These are phyloP conservation scores for Elymnias hypermnestra DNA, from an alignment of 1,140 invertebrate species.

Conservation along the genomic window DNA sequence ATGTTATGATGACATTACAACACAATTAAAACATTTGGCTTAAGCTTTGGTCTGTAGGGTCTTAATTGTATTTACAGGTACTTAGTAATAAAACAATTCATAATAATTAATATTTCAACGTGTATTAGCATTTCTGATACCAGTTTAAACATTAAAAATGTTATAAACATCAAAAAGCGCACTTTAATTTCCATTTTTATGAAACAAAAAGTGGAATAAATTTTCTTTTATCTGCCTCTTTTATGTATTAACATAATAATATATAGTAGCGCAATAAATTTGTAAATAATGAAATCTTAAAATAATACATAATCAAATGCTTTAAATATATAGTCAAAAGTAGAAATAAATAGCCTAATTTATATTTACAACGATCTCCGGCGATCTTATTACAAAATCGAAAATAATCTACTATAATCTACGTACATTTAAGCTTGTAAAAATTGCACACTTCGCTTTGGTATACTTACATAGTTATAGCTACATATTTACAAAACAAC, in stretches of 20 bases:
- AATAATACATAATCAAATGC: slow-evolving; percentile 32
- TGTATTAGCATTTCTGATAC: too few relatives aligned
- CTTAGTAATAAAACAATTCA: neutral
- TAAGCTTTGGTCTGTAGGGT: slow-evolving; percentile 19
- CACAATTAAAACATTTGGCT: slow-evolving; percentile 6
- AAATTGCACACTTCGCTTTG: slow-evolving; percentile 75
- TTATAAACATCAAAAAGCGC: too few relatives aligned
- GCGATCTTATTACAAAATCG: slow-evolving; percentile 38
- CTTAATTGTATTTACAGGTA: neutral
- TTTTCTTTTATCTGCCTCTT: too few relatives aligned
- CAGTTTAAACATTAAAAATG: too few relatives aligned
- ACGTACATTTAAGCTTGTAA: slow-evolving; percentile 69
- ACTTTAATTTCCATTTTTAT: too few relatives aligned
- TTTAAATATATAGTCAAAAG: slow-evolving; percentile 28
- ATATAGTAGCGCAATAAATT: slow-evolving; percentile 1
- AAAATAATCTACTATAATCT: slow-evolving; percentile 38
- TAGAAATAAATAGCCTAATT: slow-evolving; percentile 54
- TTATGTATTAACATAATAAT: too few relatives aligned
- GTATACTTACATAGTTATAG: slow-evolving; percentile 72
- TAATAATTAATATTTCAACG: too few relatives aligned
- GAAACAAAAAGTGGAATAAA: too few relatives aligned
- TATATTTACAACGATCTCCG: slow-evolving; percentile 46
- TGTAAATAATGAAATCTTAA: slow-evolving; percentile 19
- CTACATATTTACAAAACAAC: slow-evolving; percentile 68
- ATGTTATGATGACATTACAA: slow-evolving; percentile 9